These are phyloP conservation scores for Phoenicopterus ruber DNA, from an alignment of 2,113 vertebrate genomes.

Conservation along the genomic window DNA sequence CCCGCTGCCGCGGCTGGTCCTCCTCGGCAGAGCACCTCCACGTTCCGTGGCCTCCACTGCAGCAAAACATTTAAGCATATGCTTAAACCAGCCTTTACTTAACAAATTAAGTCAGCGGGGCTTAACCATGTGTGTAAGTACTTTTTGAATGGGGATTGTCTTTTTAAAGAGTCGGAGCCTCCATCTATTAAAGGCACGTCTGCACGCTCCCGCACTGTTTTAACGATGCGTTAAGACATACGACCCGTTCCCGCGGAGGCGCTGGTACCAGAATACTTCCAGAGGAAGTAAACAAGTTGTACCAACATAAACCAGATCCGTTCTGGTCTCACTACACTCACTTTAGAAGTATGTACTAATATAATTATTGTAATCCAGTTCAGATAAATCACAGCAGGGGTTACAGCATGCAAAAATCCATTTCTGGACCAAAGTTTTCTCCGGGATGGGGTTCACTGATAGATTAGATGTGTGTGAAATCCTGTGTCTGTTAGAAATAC, in stretches of 20 bases:
- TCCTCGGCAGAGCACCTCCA: neutral
- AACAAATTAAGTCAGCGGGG: neutral
- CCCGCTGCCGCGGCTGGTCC: accelerated
- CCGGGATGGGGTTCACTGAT: neutral
- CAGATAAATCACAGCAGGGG: neutral
- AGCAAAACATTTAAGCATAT: constrained; percentile 17
- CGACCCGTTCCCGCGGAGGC: neutral
- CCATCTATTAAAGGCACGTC: neutral
- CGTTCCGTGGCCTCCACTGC: neutral
- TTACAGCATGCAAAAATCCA: neutral
- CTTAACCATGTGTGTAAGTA: constrained; percentile 37
- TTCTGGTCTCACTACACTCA: neutral
- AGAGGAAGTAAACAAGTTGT: neutral
- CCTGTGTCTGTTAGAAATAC: neutral
- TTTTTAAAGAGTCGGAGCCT: neutral
- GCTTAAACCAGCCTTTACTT: constrained; percentile 17
- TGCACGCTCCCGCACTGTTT: neutral
- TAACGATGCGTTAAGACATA: neutral
- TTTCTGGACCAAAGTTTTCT: neutral
- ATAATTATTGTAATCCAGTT: neutral
- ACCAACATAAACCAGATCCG: neutral
- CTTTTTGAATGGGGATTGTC: constrained; percentile 21
- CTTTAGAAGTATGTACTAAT: neutral
- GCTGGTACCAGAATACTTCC: neutral
- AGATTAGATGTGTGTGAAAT: neutral